Base-by-base conservation (phyloP, 2,888 invertebrate species). In the Fabriciana adippe region DNA sequence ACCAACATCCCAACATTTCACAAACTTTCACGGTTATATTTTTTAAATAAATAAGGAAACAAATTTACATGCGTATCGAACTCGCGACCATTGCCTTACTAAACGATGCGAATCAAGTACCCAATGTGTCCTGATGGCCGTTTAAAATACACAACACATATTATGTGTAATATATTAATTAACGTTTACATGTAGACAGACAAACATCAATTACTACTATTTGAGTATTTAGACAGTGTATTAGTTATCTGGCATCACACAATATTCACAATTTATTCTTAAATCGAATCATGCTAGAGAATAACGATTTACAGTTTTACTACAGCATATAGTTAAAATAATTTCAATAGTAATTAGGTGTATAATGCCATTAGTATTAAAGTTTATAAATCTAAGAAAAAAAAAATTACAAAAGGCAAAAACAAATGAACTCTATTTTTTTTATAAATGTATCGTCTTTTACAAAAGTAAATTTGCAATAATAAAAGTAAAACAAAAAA, bases 211-310 rank as follows among this genome's bases (percentile, higher is more conserved):
- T 65, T 65, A 62, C 21, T 53, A 55, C 18, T 67, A 59, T 70
- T 61, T 67, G 70, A 70, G 67, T 70, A 68, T 70, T 70, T 62
- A 70, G 57, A 62, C 70, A 59, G 57, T 21, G 13, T 53, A 47
- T 60, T 59, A 61, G 60, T 51, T 61, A 61, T 41, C 59, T 48
- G 48, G 26, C 59, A 48, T 26, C 48, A 48, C 35, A 31, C 47
- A 31, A 31, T 26, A 48, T 59, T 59, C 59, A 59, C 59, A 59
- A 48, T 63, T 63, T 48, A 55, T 41, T 47, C 18, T 16, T 47
- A 63, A 55, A n/a, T 31, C 53, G 35, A n/a, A 35, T 18, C 53
- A 45, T 54, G 8, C n/a, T 56, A 64, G 56, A 64, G 55, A 56
- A 56, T 56, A 18, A 35, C 48, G 53, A 51, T 16, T 26, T 31